Evolutionary conservation across 1,140 invertebrate genomes (phyloP).

Genomic region (Trichoplusia ni): DNA sequence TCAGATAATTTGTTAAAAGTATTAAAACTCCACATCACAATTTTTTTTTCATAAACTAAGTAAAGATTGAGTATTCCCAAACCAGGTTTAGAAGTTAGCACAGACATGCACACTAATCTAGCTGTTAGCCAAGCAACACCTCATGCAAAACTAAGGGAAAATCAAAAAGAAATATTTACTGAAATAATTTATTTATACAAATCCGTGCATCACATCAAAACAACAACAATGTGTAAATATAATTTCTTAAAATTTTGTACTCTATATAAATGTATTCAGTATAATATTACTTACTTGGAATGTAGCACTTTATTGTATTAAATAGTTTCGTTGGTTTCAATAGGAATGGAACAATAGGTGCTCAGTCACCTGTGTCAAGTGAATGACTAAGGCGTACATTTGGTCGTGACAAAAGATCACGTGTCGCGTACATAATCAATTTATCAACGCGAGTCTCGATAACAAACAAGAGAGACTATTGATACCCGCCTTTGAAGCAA

Average conservation of each 20-base stretch:
- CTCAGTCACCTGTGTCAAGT: slow-evolving; percentile 5
- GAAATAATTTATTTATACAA: slow-evolving; percentile 29
- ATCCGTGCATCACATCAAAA: slow-evolving; percentile 12
- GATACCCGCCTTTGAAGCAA: slow-evolving; percentile 8
- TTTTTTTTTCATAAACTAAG: no score
- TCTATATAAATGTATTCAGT: background rate
- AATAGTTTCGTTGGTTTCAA: no score
- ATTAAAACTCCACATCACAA: no score
- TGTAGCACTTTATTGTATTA: background rate
- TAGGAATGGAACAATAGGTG: slow-evolving; percentile 7
- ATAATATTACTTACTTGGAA: slow-evolving; percentile 18
- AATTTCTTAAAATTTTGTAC: slow-evolving; percentile 18
- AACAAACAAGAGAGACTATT: slow-evolving; percentile 6
- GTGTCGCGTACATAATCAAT: slow-evolving; percentile 13
- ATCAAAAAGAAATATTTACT: slow-evolving; percentile 10
- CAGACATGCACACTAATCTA: background rate
- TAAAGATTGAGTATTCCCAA: background rate
- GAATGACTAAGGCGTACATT: slow-evolving; percentile 4
- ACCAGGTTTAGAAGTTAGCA: background rate
- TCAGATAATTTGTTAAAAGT: no score
- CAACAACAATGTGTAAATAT: slow-evolving; percentile 27
- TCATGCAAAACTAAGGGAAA: slow-evolving; percentile 19
- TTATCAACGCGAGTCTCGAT: slow-evolving; percentile 15
- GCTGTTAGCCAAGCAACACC: slow-evolving; percentile 17
- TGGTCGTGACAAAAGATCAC: slow-evolving; percentile 11